These are phyloP conservation scores for Ellobium chinense DNA, from an alignment of 2,888 invertebrate genomes.

Conservation along the genomic window DNA sequence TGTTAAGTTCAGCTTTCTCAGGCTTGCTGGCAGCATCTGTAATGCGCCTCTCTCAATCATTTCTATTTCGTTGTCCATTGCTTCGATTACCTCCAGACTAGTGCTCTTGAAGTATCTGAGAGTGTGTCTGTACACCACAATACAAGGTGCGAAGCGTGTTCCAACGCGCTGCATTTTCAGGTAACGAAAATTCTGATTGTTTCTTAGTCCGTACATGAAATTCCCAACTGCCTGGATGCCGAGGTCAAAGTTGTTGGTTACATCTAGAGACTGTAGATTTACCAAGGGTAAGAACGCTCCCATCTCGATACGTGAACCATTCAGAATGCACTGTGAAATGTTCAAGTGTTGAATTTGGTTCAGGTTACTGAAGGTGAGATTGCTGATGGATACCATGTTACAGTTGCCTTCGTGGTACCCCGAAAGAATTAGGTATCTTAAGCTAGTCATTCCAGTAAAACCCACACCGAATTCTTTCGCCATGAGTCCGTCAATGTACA, in stretches of 20 bases:
- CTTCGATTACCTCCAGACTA: conserved; percentile 38
- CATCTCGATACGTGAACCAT: neutral
- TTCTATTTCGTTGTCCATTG: conserved; percentile 45
- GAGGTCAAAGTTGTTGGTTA: conserved; percentile 30
- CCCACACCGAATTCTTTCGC: neutral
- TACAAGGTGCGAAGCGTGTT: conserved; percentile 21
- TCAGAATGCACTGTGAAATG: conserved; percentile 34
- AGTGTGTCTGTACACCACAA: conserved; percentile 1
- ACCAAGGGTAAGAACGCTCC: conserved; percentile 6
- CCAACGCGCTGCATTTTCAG: conserved; percentile 19
- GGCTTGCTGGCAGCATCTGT: conserved; percentile 35
- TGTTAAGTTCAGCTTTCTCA: conserved; percentile 12
- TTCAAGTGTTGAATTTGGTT: conserved; percentile 5
- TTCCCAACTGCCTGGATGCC: conserved; percentile 25
- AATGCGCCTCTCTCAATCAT: conserved; percentile 40
- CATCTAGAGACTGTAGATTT: conserved; percentile 10
- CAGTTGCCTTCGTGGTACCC: conserved; percentile 29
- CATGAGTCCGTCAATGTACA: conserved; percentile 36
- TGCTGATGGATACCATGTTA: neutral
- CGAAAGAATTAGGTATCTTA: conserved; percentile 22
- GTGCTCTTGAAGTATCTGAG: conserved; percentile 23
- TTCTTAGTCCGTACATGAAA: conserved; percentile 29
- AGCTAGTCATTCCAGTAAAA: neutral
- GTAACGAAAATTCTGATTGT: conserved; percentile 12
- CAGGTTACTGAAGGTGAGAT: conserved; percentile 16